These are phyloP conservation scores for Apostichopus parvimensis DNA, from an alignment of 35 echinoderm and acorn worm genomes.

Conservation along the genomic window DNA sequence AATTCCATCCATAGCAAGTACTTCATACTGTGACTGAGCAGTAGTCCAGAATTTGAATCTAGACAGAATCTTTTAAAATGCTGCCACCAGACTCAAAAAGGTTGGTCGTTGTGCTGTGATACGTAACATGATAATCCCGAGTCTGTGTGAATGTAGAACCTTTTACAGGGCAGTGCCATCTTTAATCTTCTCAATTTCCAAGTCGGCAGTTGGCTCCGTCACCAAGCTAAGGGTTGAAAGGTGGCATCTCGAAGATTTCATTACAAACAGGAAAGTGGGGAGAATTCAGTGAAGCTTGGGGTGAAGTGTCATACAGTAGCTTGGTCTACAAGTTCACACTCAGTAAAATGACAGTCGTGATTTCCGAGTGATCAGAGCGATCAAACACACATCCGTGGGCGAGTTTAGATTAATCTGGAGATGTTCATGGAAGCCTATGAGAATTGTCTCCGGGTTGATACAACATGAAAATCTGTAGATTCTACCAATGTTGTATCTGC, in stretches of 20 bases:
- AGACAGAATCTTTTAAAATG: too few relatives aligned
- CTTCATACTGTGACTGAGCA: too few relatives aligned
- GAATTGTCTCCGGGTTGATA: neutral
- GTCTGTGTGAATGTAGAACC: too few relatives aligned
- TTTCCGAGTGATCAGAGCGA: neutral
- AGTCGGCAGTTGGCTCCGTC: neutral
- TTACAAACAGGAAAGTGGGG: neutral
- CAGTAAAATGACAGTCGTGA: neutral
- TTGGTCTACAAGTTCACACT: neutral
- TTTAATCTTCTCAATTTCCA: neutral
- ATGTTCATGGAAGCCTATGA: neutral
- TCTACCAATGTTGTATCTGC: neutral
- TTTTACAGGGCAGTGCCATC: too few relatives aligned
- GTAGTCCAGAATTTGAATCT: too few relatives aligned
- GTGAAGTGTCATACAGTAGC: neutral
- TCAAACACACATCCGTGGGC: neutral
- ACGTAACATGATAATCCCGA: too few relatives aligned
- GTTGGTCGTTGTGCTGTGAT: too few relatives aligned
- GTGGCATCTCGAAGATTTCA: neutral
- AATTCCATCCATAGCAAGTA: too few relatives aligned
- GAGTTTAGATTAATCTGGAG: neutral
- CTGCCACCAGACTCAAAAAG: too few relatives aligned
- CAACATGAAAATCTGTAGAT: neutral
- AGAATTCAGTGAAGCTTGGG: neutral
- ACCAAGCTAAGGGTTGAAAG: neutral